Evolutionary conservation across 2,888 invertebrate genomes (phyloP).

Genomic region (Sabatieria punctata): DNA sequence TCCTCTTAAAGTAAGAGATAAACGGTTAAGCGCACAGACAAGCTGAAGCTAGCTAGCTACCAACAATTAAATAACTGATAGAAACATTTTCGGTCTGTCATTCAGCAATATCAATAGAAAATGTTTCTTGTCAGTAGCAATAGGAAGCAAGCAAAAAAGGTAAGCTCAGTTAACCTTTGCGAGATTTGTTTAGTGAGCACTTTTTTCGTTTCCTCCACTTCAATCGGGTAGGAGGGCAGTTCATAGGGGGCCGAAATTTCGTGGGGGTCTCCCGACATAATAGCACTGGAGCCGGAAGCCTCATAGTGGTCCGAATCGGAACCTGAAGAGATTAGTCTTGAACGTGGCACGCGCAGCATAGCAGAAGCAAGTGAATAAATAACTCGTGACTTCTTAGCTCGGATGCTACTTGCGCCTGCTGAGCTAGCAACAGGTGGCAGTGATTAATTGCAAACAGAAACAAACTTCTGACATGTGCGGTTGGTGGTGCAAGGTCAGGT

Average conservation of each 20-base stretch:
- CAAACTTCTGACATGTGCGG: no score
- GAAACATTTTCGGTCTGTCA: background rate
- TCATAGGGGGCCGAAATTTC: slow-evolving; percentile 90
- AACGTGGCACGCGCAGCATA: no score
- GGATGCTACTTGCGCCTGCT: no score
- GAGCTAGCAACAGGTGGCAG: no score
- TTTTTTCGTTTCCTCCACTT: slow-evolving; percentile 81
- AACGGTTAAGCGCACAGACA: background rate
- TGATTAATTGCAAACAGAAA: no score
- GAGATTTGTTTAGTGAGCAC: slow-evolving; percentile 71
- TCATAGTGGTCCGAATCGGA: no score
- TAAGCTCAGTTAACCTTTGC: slow-evolving; percentile 46
- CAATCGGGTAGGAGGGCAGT: slow-evolving; percentile 92
- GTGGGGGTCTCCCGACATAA: slow-evolving; percentile 35
- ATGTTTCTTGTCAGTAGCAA: background rate
- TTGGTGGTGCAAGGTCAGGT: no score
- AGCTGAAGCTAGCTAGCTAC: background rate
- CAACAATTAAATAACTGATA: slow-evolving; percentile 8
- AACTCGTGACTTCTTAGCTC: no score
- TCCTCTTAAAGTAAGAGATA: no score
- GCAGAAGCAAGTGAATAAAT: no score
- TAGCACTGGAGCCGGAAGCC: no score
- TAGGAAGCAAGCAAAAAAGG: background rate
- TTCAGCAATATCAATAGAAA: background rate
- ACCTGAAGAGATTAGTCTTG: no score